Base-by-base conservation (phyloP, 2,888 invertebrate genomes). In the Pardosa pseudoannulata region DNA sequence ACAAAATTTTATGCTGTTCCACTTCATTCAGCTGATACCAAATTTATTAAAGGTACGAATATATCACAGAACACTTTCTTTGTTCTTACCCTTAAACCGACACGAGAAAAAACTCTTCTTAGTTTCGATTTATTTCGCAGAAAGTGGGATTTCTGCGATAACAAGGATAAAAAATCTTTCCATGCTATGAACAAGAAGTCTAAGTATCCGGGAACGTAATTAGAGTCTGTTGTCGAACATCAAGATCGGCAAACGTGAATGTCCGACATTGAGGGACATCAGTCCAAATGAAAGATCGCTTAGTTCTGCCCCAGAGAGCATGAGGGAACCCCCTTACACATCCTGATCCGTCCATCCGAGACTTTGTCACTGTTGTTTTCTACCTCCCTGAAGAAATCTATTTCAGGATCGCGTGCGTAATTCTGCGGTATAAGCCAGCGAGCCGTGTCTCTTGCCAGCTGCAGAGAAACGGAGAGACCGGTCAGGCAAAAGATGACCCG, bases 361-460 rank as follows among this genome's bases (percentile, higher is more conserved):
- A 13, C 16, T 46, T n/a, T 16, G 23, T 23, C 56, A 56, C 56
- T 56, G 56, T 56, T 56, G 56, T 56, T 56, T 56, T 56, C 56
- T 46, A 16, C 56, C 56, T n/a, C 16, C 16, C 16, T 23, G 3
- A 56, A 23, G 23, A 56, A 23, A 23, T 56, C 23, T 56, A 56
- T 56, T 56, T 56, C 5, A 23, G 23, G 23, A 56, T 56, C 23
- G 56, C 56, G 56, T 23, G 56, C 5, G 11, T 3, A 11, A 23
- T 23, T 0, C 23, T 23, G 11, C 56, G n/a, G 23, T 23, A 56
- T 11, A 2, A 46, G 23, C 23, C 56, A 56, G 11, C 56, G 19
- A 56, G 5, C 56, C 56, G 23, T 56, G 56, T 56, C 56, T 11
- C 41, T 56, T 56, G 9, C 41, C 2, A 13, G 46, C 3, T 23